phyloP scores from a whole-genome alignment of 1,140 invertebrate species.

The Wasmannia auropunctata region DNA sequence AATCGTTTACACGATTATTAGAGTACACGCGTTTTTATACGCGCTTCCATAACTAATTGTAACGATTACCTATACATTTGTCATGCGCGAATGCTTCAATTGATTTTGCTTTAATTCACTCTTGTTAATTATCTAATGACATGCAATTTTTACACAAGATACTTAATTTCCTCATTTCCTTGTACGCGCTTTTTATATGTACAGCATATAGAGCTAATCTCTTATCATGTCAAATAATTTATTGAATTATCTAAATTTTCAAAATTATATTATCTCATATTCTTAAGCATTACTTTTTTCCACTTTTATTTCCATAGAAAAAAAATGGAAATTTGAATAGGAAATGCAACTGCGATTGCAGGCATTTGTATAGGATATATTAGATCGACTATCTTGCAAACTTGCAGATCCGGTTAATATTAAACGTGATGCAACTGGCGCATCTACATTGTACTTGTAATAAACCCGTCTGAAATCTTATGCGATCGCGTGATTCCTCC shows the following conservation, averaged over 20 bases:
- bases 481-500: slow-evolving; percentile 69
- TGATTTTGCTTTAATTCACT: slow-evolving; percentile 15
- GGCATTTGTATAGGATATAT: neutral
- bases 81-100: neutral
- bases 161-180: neutral
- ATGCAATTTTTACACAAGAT: neutral
- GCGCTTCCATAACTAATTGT: slow-evolving; percentile 31
- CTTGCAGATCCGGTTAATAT: neutral
- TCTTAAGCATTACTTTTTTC: neutral
- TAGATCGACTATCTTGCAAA: slow-evolving; percentile 32
- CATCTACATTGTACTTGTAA: slow-evolving; percentile 58
- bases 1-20: slow-evolving; percentile 44
- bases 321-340: slow-evolving; percentile 11
- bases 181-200: neutral
- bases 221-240: neutral
- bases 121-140: neutral
- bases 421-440: slow-evolving; percentile 25
- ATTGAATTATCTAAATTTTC: neutral
- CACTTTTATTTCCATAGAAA: neutral
- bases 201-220: neutral
- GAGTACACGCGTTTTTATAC: slow-evolving; percentile 22
- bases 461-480: slow-evolving; percentile 60
- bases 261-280: neutral
- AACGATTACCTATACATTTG: slow-evolving; percentile 6
- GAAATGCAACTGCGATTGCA: neutral